Base-by-base conservation (phyloP, 2,797 vertebrate species). In the Chelonia mydas region DNA sequence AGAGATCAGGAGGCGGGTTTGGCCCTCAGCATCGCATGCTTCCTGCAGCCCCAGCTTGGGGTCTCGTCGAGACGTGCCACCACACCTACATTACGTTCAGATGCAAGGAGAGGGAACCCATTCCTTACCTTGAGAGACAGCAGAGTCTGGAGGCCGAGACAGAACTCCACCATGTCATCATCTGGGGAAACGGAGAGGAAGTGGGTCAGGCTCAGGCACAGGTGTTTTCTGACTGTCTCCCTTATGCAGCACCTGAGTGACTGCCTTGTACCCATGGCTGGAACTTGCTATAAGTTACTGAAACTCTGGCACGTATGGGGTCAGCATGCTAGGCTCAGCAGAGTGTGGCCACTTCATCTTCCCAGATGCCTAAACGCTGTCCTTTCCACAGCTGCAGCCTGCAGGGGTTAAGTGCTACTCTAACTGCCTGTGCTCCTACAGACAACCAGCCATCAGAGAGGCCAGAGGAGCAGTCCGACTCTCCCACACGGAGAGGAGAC, bases 61-160 rank as follows among this genome's bases (percentile, higher is more conserved):
- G 45, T 31, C 74, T 23, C 49, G 88, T 83, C 49, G 10, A 83
- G 55, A 83, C 17, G 1, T 8, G 23, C 93, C 85, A 53, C 45
- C 83, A 31, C 92, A 37, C 4, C 21, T 49, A n/a, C 21, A 31
- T 9, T 19, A 37, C 23, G 23, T 55, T 13, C 11, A n/a, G 51
- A 54, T 28, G 11, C 5, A 1, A 51, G 11, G 81, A 88, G 50
- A 57, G 50, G n/a, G 61, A 51, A 76, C 37, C 76, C 7, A 10
- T 50, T 79, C 68, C 98, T 99, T 99, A 99, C 99, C 98, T 99
- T 98, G 85, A 99, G 99, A 97, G 99, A 98, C 91, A 99, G 87
- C 96, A 99, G 98, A 89, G 99, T 99, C 95, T 99, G 99, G 57
- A 99, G 98, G 87, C 99, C 99, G 87, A 99, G 98, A 96, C 98